phyloP scores from a whole-genome alignment of 1,140 invertebrate species.

The Aplysia californica region DNA sequence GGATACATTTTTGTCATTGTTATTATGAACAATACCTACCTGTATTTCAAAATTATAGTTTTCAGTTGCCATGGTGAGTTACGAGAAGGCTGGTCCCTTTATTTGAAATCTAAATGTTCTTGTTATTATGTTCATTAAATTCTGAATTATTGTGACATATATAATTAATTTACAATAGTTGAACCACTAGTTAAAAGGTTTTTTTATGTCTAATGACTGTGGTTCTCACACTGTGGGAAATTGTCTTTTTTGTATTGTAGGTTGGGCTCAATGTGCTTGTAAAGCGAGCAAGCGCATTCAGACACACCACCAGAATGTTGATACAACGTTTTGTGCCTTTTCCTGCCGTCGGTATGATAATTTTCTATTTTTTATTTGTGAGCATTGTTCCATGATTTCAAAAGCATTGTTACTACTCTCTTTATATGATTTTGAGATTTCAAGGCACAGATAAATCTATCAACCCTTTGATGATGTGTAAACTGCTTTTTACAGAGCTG shows the following conservation, averaged over 20 bases:
- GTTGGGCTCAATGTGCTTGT: constrained; percentile 67
- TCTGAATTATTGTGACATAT: background rate
- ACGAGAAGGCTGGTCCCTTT: constrained; percentile 3
- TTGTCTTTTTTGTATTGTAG: constrained; percentile 44
- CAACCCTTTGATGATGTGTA: no score
- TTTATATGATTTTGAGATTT: no score
- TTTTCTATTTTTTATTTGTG: constrained; percentile 8
- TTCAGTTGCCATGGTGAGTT: no score
- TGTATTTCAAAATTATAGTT: no score
- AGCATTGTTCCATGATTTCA: no score
- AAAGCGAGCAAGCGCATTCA: constrained; percentile 63
- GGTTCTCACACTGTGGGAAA: background rate
- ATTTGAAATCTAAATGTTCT: background rate
- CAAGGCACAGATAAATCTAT: no score
- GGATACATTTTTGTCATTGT: no score
- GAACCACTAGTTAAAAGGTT: background rate
- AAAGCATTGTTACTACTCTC: no score
- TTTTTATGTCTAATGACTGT: background rate
- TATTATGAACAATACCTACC: no score
- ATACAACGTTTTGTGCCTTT: constrained; percentile 72
- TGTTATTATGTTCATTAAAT: background rate
- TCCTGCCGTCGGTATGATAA: constrained; percentile 66
- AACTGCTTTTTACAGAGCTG: no score
- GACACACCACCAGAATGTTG: constrained; percentile 65
- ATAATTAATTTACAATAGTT: background rate